A percentile compares a stretch with the other conserved stretches of the same genome.
Evolutionary conservation across 2,888 invertebrate species (phyloP).

Genomic region (Coecobrya sp.): DNA sequence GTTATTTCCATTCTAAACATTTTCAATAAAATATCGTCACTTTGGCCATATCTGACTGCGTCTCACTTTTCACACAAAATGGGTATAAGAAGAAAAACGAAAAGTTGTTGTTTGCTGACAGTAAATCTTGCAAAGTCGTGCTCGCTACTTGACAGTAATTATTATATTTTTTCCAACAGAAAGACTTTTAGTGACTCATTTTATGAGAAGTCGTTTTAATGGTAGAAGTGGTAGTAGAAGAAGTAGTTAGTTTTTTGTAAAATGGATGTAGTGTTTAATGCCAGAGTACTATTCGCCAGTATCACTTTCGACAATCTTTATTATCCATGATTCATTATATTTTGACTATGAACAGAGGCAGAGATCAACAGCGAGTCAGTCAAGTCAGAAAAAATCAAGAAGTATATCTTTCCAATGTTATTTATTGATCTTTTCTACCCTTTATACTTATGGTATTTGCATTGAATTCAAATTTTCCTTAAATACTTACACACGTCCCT

Average conservation of each 20-base stretch:
- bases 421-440: neutral
- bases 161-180: conserved; percentile 59
- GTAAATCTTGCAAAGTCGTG: conserved; percentile 74
- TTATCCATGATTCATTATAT: conserved; percentile 75
- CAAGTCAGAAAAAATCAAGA: conserved; percentile 25
- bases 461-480: conserved; percentile 33
- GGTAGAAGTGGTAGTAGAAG: neutral
- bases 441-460: conserved; percentile 19
- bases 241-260: conserved; percentile 51
- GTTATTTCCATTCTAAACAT: conserved; percentile 56
- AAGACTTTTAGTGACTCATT: conserved; percentile 65
- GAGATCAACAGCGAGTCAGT: conserved; percentile 45
- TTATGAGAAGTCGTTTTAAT: conserved; percentile 40
- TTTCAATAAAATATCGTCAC: conserved; percentile 61
- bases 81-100: conserved; percentile 8
- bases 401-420: neutral
- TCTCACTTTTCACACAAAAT: conserved; percentile 9
- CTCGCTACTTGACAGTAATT: conserved; percentile 73
- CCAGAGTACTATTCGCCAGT: conserved; percentile 29
- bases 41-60: neutral
- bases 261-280: conserved; percentile 52
- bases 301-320: conserved; percentile 72
- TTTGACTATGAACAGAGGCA: conserved; percentile 63
- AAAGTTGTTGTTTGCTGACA: conserved; percentile 60
- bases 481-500: neutral